Conservation (phyloP, 1,140 invertebrate species). For the Heliconius himera region DNA sequence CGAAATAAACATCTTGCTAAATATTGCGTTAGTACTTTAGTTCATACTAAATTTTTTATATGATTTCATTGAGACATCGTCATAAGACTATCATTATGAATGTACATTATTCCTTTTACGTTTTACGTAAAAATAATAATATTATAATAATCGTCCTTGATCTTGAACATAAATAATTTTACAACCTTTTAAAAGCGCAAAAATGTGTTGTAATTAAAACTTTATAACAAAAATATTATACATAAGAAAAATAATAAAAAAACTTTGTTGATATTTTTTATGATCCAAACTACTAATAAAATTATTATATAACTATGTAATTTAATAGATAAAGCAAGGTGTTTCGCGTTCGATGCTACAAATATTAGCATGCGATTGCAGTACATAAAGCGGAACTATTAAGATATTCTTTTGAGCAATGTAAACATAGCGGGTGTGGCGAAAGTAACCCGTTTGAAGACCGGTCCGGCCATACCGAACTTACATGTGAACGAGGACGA, state of each 20-base stretch:
- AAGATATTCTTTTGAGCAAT: constrained; percentile 17
- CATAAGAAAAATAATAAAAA: not conserved
- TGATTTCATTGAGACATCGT: no score
- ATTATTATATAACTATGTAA: not conserved
- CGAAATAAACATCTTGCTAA: not conserved
- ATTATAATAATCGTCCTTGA: no score
- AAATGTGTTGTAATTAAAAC: no score
- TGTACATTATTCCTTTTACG: no score
- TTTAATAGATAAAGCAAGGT: constrained; percentile 5
- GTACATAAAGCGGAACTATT: constrained; percentile 17
- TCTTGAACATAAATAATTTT: no score
- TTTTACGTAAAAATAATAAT: no score
- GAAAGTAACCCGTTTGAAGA: constrained; percentile 19
- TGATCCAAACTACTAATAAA: not conserved
- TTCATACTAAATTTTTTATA: not conserved
- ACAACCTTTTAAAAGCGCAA: no score
- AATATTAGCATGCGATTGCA: not conserved
- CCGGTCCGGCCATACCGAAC: constrained; percentile 19
- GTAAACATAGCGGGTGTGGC: constrained; percentile 5
- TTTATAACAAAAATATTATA: not conserved
- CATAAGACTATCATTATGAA: no score
- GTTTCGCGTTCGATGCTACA: not conserved
- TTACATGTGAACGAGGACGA: constrained; percentile 21
- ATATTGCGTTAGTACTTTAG: not conserved
- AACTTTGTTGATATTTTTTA: not conserved